Evolutionary conservation across 2,888 invertebrate species (phyloP), one percentile per base, ranked within the genome.

Genomic region (Lasioglossum lativentre): DNA sequence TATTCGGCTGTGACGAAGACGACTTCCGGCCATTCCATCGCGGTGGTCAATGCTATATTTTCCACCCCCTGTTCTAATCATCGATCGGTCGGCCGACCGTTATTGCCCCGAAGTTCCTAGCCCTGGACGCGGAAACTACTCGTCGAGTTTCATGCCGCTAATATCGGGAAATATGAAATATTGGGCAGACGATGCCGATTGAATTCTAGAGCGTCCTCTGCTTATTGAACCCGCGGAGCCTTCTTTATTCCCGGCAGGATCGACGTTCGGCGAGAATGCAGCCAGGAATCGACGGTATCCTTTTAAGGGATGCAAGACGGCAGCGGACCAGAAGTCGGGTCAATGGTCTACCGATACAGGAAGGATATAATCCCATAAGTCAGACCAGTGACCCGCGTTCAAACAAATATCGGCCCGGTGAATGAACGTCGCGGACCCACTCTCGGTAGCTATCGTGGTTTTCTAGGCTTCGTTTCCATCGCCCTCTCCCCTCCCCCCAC

Each of bases 161-260:
- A 86, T 86, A 83, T 86, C 84, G 83, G 77, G 84, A 84, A 80
- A 84, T 83, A 86, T 86, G 85, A 86, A 80, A 86, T 86, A 86
- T 86, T 80, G 83, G 77, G 42, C 85, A 38, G 38, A 75, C 77
- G 83, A 86, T 83, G 84, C 84, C 80, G 85, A 83, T 86, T 86
- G 85, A 86, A 86, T 86, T 80, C 83, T 56, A 75, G 74, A 83
- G 70, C 85, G 77, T 45, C 6, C 63, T n/a, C n/a, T 73, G 85
- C 80, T 83, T 83, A 86, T 86, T 75, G 85, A 83, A 80, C 66
- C 66, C 27, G 38, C 79, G 59, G 73, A 75, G 76, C 47, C 47
- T 80, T 86, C 84, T 80, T 86, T 86, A 86, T 80, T 83, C 84
- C 52, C 40, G 66, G 74, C 80, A 75, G 70, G 83, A 80, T 76